A percentile compares a stretch with the other conserved stretches of the same genome.
phyloP scores from a whole-genome alignment of 2,888 invertebrate species.

The Acrobasis consociella region DNA sequence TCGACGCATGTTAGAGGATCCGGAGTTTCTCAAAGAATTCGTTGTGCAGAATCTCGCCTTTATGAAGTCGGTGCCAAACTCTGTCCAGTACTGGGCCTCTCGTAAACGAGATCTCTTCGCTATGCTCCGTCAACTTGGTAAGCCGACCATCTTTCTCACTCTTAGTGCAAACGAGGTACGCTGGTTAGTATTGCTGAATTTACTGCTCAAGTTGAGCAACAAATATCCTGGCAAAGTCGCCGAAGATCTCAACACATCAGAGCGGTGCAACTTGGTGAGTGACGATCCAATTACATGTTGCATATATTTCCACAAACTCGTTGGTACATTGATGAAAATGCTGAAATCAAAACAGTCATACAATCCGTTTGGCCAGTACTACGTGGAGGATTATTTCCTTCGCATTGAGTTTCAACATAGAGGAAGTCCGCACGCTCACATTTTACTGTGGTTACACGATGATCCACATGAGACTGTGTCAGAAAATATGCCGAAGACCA shows the following conservation, averaged over 20 bases:
- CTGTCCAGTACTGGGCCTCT: no score
- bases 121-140: no score
- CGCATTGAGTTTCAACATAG: conserved; percentile 56
- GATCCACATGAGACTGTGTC: conserved; percentile 37
- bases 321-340: conserved; percentile 36
- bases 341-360: conserved; percentile 38
- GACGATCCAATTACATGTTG: no score
- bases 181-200: no score
- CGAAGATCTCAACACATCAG: neutral
- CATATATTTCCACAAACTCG: conserved; percentile 47
- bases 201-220: no score
- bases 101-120: no score
- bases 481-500: neutral
- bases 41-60: conserved; percentile 42
- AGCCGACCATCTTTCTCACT: no score
- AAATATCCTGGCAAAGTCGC: neutral
- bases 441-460: conserved; percentile 55
- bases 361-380: conserved; percentile 47
- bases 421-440: conserved; percentile 58
- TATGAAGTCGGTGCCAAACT: no score
- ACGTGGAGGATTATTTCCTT: conserved; percentile 47
- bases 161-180: no score
- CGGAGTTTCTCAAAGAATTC: conserved; percentile 44
- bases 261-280: neutral
- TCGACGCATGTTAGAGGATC: conserved; percentile 42